Conservation (phyloP, 1,140 invertebrate genomes). For the Heterodera carotae region DNA sequence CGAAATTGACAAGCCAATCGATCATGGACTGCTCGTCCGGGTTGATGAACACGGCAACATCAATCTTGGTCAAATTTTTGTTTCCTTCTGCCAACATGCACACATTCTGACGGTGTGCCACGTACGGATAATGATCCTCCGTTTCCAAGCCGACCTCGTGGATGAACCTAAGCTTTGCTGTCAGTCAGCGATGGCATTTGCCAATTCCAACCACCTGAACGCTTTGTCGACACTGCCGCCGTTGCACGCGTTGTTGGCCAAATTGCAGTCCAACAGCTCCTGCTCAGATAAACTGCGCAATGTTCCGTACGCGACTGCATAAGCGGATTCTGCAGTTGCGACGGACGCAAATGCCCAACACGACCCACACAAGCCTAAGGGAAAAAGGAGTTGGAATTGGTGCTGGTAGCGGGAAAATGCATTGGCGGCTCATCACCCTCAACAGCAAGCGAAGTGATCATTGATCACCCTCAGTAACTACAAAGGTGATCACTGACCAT, state of each 20-base stretch:
- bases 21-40: slow-evolving; percentile 62
- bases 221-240: slow-evolving; percentile 63
- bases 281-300: slow-evolving; percentile 62
- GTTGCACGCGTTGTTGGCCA: slow-evolving; percentile 63
- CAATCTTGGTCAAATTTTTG: slow-evolving; percentile 54
- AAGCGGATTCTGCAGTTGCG: slow-evolving; percentile 56
- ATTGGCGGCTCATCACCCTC: neutral
- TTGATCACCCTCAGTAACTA: too few relatives aligned
- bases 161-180: slow-evolving; percentile 51
- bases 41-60: slow-evolving; percentile 60
- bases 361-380: slow-evolving; percentile 50
- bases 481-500: too few relatives aligned
- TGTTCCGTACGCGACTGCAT: slow-evolving; percentile 51
- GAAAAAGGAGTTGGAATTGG: neutral
- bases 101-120: slow-evolving; percentile 59
- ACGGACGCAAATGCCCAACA: slow-evolving; percentile 58
- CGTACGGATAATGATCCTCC: slow-evolving; percentile 58
- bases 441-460: slow-evolving; percentile 18
- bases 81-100: slow-evolving; percentile 41
- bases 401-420: neutral
- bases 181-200: neutral
- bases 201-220: slow-evolving; percentile 46
- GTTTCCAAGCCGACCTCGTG: slow-evolving; percentile 53
- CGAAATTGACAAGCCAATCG: slow-evolving; percentile 63
- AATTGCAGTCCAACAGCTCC: slow-evolving; percentile 62